Percentiles rank a stretch among this genome's conserved stretches.
phyloP scores from a whole-genome alignment of 1,140 invertebrate genomes.

The Sycobia sp. region DNA sequence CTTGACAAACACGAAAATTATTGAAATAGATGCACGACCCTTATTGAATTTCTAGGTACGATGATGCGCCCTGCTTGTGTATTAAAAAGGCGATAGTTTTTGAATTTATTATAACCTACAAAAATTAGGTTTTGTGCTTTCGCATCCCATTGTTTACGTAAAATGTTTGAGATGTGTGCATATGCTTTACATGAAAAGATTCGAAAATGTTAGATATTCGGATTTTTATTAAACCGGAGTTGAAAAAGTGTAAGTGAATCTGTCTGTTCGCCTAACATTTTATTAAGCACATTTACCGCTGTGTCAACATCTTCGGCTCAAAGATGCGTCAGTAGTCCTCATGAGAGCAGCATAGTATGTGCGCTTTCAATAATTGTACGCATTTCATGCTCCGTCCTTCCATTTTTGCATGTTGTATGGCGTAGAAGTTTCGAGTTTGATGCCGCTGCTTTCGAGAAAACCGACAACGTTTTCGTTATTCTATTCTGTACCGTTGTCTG shows the following conservation, averaged over 20 bases:
- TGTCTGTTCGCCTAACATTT: neutral
- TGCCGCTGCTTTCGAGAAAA: constrained; percentile 26
- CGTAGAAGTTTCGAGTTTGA: constrained; percentile 34
- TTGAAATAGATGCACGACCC: too few relatives aligned
- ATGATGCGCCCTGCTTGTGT: neutral
- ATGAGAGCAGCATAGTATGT: constrained; percentile 19
- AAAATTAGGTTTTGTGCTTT: constrained; percentile 36
- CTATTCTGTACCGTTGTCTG: constrained; percentile 33
- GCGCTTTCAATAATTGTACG: constrained; percentile 33
- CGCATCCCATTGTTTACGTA: constrained; percentile 40
- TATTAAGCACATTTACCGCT: constrained; percentile 32
- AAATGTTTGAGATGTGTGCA: constrained; percentile 38
- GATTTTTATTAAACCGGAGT: constrained; percentile 39
- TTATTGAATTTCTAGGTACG: too few relatives aligned
- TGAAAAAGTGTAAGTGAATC: constrained; percentile 35
- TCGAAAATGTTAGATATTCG: constrained; percentile 40
- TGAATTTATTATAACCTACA: constrained; percentile 36
- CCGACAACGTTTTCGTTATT: constrained; percentile 19
- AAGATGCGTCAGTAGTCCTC: neutral
- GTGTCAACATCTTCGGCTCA: constrained; percentile 34
- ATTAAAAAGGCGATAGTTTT: constrained; percentile 15
- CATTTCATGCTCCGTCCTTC: constrained; percentile 36
- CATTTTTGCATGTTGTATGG: constrained; percentile 44
- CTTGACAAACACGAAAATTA: too few relatives aligned
- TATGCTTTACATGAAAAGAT: constrained; percentile 49